Evolutionary conservation across 2,888 invertebrate species (phyloP).

Genomic region (Drosophila infuscata): DNA sequence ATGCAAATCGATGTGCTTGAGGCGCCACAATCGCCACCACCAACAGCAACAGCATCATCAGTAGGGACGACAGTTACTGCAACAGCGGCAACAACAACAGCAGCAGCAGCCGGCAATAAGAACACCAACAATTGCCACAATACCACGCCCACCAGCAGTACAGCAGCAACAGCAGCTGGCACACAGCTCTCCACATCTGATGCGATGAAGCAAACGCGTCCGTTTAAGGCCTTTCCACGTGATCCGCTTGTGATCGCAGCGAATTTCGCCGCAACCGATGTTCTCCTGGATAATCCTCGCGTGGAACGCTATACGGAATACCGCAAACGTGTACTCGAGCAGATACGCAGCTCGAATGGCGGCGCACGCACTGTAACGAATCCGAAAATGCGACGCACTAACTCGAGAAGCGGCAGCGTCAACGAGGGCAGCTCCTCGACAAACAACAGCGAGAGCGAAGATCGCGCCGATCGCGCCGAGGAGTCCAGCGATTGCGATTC

Average conservation of each 20-base stretch:
- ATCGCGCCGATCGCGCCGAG: constrained; percentile 76
- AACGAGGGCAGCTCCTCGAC: constrained; percentile 77
- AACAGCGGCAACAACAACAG: constrained; percentile 12
- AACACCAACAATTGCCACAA: constrained; percentile 40
- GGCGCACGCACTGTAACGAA: constrained; percentile 87
- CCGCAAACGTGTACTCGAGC: constrained; percentile 88
- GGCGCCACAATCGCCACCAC: constrained; percentile 52
- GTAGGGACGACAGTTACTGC: neutral
- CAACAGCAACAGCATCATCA: constrained; percentile 10
- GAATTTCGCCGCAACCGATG: constrained; percentile 86
- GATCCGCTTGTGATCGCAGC: constrained; percentile 88
- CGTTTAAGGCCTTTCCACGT: constrained; percentile 90
- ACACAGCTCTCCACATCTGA: constrained; percentile 29
- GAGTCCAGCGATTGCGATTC: constrained; percentile 84
- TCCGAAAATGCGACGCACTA: constrained; percentile 90
- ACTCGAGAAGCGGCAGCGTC: constrained; percentile 79
- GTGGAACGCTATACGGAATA: constrained; percentile 90
- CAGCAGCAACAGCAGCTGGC: constrained; percentile 44
- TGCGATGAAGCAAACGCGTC: constrained; percentile 86
- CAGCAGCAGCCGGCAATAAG: neutral
- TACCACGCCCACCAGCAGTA: constrained; percentile 46
- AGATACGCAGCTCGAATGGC: constrained; percentile 88
- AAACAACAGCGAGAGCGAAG: constrained; percentile 83
- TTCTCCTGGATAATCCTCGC: constrained; percentile 86
- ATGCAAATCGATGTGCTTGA: constrained; percentile 68